phyloP scores from a whole-genome alignment of 1,140 invertebrate genomes.

The Drusus annulatus region DNA sequence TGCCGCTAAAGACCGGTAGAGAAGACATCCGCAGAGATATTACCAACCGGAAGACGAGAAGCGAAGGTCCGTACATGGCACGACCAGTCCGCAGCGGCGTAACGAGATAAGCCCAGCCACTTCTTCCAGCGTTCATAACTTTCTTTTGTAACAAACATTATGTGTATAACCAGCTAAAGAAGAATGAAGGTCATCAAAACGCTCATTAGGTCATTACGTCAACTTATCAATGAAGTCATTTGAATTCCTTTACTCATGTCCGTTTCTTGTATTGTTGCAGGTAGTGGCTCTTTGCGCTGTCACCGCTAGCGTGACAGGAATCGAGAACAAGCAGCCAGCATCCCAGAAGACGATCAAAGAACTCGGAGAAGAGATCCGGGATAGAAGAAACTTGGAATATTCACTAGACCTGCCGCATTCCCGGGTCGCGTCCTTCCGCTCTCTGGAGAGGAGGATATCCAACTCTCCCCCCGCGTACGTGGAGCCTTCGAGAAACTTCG shows the following conservation, averaged over 20 bases:
- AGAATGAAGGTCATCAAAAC: background rate
- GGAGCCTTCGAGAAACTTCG: conserved; percentile 53
- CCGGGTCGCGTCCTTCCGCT: conserved; percentile 68
- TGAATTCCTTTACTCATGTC: background rate
- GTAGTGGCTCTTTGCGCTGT: conserved; percentile 69
- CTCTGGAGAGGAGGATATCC: conserved; percentile 66
- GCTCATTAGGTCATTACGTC: too few relatives aligned
- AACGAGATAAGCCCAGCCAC: background rate
- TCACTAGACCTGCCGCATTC: conserved; percentile 71
- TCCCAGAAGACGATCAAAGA: conserved; percentile 68
- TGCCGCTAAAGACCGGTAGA: background rate
- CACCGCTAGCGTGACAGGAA: conserved; percentile 65
- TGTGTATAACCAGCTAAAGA: background rate
- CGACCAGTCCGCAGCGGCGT: background rate
- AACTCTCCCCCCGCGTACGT: conserved; percentile 59
- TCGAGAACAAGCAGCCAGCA: conserved; percentile 68
- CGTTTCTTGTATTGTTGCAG: conserved; percentile 64
- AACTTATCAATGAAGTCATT: background rate
- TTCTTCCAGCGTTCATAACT: conserved; percentile 7
- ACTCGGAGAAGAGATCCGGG: conserved; percentile 67
- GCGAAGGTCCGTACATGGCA: conserved; percentile 17
- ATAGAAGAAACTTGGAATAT: conserved; percentile 73
- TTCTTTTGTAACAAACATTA: conserved; percentile 20
- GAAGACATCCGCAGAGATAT: conserved; percentile 22
- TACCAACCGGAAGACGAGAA: conserved; percentile 8